Evolutionary conservation across 2,797 vertebrate species (phyloP), one percentile per base, ranked within the genome.

Genomic region (Poeciliopsis gracilis): DNA sequence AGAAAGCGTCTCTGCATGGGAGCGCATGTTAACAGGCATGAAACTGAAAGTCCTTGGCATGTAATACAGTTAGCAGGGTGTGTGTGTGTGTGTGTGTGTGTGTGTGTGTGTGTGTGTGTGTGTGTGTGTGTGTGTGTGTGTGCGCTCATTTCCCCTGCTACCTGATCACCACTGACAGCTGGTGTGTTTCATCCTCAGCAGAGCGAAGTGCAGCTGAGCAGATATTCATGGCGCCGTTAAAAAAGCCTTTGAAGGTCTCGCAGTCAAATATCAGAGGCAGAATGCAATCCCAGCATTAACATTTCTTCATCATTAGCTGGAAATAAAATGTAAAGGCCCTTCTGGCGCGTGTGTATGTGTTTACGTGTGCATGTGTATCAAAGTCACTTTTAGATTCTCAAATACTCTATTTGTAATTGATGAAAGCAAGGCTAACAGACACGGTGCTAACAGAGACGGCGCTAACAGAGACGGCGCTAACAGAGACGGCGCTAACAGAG

Each of bases 91-190:
- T 43, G 57, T 6, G 25, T 43, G 57, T 6, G 81, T 76, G 69
- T 46, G 38, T 9, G 47, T 20, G 25, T 38, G 57, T 6, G 25
- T 43, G 57, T 6, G 81, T 77, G 69, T 46, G 41, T 41, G 41
- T 41, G 47, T 16, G 25, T 43, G 57, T 5, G 25, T 43, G 57
- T 5, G 81, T 77, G 69, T 43, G 41, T 10, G 41, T 77, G 72
- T 28, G 51, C 16, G 5, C 13, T 47, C n/a, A 36, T 43, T 57
- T 47, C 43, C 59, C 45, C 63, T 63, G 75, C 73, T 83, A 72
- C 82, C 73, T 83, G 81, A 91, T 92, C 84, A 80, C 77, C 41
- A 30, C 77, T 86, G 88, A 85, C 85, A 84, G 77, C 51, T 45
- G 12, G 41, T 45, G 72, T 53, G 79, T 83, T 86, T 90, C 82